Conservation (phyloP, 2,888 invertebrate genomes). For the Ichneumon xanthorius region DNA sequence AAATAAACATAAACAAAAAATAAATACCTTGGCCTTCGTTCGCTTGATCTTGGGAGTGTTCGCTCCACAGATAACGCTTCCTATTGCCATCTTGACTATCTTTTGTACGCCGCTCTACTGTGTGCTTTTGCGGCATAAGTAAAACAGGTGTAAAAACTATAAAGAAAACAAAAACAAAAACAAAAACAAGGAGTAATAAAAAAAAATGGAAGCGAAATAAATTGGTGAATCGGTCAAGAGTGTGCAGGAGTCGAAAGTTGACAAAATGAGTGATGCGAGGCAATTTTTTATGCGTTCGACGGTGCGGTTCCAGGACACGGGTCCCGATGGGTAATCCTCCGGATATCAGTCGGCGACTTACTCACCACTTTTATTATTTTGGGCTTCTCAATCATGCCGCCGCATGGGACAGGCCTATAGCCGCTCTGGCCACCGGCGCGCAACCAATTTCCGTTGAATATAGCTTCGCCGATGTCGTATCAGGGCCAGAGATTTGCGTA, state of each 20-base stretch:
- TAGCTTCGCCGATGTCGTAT: constrained; percentile 27
- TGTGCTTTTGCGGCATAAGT: constrained; percentile 72
- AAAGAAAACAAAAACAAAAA: constrained; percentile 68
- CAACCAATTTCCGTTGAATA: constrained; percentile 30
- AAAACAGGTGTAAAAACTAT: constrained; percentile 74
- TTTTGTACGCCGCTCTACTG: constrained; percentile 45
- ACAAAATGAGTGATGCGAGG: neutral
- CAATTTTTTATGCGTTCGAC: neutral
- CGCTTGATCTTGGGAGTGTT: constrained; percentile 82
- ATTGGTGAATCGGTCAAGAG: constrained; percentile 13
- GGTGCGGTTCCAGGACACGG: constrained; percentile 18
- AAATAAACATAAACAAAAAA: constrained; percentile 53
- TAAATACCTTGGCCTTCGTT: constrained; percentile 83
- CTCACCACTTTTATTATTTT: constrained; percentile 82
- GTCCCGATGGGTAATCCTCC: constrained; percentile 16
- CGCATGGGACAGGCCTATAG: constrained; percentile 65
- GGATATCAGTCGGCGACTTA: constrained; percentile 21
- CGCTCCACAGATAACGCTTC: constrained; percentile 83
- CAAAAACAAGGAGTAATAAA: constrained; percentile 58
- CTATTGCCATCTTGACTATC: constrained; percentile 79
- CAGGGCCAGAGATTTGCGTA: constrained; percentile 12
- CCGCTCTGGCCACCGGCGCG: constrained; percentile 42
- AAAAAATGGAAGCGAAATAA: constrained; percentile 58
- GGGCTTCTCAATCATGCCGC: constrained; percentile 82
- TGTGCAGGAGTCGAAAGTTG: neutral